Conservation (phyloP, 1,140 invertebrate genomes). For the Lepidurus packardi region DNA sequence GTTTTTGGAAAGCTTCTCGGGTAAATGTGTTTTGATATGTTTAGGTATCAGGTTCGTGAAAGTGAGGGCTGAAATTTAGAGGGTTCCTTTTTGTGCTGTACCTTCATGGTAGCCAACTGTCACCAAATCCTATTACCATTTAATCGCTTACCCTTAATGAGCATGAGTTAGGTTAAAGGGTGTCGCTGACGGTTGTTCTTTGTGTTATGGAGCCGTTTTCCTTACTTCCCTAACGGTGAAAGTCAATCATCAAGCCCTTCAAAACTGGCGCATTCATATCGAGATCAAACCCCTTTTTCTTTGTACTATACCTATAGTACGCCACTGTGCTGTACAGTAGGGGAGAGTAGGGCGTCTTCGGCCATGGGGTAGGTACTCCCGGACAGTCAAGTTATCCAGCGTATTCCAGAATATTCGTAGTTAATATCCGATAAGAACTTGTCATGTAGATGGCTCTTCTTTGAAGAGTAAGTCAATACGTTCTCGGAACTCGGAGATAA, state of each 20-base stretch:
- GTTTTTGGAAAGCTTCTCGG: no score
- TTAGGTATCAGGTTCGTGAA: not conserved
- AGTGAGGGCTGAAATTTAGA: not conserved
- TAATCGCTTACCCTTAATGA: constrained; percentile 16
- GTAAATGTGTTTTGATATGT: not conserved
- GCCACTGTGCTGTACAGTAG: no score
- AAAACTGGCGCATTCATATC: not conserved
- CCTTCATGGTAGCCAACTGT: not conserved
- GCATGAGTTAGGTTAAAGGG: not conserved
- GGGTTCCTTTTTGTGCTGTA: not conserved
- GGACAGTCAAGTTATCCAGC: no score
- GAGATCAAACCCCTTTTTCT: no score
- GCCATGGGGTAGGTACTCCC: no score
- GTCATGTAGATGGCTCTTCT: no score
- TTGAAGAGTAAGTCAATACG: no score
- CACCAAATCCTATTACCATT: constrained; percentile 1
- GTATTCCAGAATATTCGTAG: no score
- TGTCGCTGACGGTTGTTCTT: not conserved
- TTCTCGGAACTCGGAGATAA: no score
- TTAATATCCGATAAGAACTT: no score
- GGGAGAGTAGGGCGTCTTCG: no score
- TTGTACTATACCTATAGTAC: no score
- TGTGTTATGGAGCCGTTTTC: not conserved
- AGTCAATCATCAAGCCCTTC: not conserved
- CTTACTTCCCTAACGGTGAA: not conserved